Evolutionary conservation across 2,797 vertebrate species (phyloP), one percentile per base, ranked within the genome.

Genomic region (Helarctos malayanus): DNA sequence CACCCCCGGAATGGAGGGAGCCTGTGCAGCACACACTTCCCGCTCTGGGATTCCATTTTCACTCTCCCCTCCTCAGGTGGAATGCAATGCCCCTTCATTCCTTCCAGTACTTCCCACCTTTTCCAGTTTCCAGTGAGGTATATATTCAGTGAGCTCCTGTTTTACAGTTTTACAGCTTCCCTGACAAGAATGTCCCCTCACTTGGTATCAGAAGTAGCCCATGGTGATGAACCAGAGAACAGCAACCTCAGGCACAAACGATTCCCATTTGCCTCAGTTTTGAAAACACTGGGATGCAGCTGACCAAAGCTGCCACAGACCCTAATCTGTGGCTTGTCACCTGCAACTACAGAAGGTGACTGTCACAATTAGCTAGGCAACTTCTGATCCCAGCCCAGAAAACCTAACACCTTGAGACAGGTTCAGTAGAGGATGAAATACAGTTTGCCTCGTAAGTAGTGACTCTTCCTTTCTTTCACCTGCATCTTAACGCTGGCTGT

Each of bases 351-450:
- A 97, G 75, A 95, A 98, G 81, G 10, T 2, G 76, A 73, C 68
- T 95, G 38, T 87, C 89, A 92, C 27, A 54, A 89, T 52, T 76
- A 83, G 84, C 88, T 94, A 84, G 93, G 76, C 52, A 82, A 61
- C 16, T 83, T 85, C 65, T 91, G 97, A 95, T 47, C 96, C 71
- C 86, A 97, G 94, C 61, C 56, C 73, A 97, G 85, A 97, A 94
- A 93, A 94, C 27, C 32, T 81, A 89, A 95, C 65, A 41, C 88
- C 94, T 85, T 54, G 78, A 96, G 47, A 94, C 75, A 97, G 85
- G 75, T 5, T 98, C 95, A 83, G 82, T 27, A 97, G 10, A 59
- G 71, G 57, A 94, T 95, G 96, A 97, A 97, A 97, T 95, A 97
- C 61, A 97, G 84, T 96, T 97, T 95, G 94, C 97, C 97, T 79